Percentiles rank a stretch among this genome's conserved stretches.
These are phyloP conservation scores for Timandra comae DNA, from an alignment of 2,888 invertebrate species.

Conservation along the genomic window DNA sequence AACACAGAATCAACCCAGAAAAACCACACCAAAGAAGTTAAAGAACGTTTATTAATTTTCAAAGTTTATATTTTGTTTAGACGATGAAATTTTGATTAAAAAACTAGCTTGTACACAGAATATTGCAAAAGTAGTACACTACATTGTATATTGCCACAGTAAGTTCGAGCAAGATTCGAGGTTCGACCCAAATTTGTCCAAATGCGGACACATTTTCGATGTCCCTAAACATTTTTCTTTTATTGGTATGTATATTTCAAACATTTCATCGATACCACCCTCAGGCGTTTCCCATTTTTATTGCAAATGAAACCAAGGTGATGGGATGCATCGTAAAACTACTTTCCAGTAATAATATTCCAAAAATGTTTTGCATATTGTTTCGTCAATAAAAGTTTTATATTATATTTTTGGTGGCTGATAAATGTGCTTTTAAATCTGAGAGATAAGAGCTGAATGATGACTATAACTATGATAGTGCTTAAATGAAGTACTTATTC, in stretches of 20 bases:
- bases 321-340: constrained; percentile 37
- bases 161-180: constrained; percentile 53
- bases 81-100: too few species aligned
- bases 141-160: constrained; percentile 53
- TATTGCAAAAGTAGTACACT: constrained; percentile 47
- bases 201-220: constrained; percentile 60
- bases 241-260: constrained; percentile 60
- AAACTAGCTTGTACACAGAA: constrained; percentile 27
- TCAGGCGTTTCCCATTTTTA: constrained; percentile 35
- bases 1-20: too few species aligned
- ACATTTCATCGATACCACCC: constrained; percentile 37
- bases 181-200: constrained; percentile 62
- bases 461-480: too few species aligned
- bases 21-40: too few species aligned
- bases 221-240: constrained; percentile 52
- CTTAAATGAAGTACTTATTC: too few species aligned
- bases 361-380: too few species aligned
- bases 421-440: too few species aligned
- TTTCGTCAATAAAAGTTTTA: too few species aligned
- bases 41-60: too few species aligned
- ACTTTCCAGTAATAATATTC: not conserved
- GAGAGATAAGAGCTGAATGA: too few species aligned
- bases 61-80: too few species aligned
- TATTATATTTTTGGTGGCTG: too few species aligned
- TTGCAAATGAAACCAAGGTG: constrained; percentile 44